Evolutionary conservation across 2,113 vertebrate species (phyloP), one percentile per base, ranked within the genome.

Genomic region (Cottus gobio): DNA sequence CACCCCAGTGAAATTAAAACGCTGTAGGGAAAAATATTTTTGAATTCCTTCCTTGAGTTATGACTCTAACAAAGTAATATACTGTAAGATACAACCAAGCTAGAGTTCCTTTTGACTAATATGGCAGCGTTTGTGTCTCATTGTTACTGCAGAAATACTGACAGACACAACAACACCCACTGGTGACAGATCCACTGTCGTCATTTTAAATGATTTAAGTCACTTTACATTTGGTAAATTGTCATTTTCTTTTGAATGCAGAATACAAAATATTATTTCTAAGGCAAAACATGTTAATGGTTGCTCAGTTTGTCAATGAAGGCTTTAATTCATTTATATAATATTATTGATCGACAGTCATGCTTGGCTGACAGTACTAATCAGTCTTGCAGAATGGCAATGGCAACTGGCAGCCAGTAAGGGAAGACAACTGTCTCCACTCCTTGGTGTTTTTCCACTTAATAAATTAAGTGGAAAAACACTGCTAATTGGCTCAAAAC

Each of bases 281-380:
- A 3, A 31, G 18, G 30, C n/a, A 66, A 22, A 48, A 66, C 46
- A 71, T 80, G 39, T 36, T 37, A 31, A 16, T 22, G 39, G 22
- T 34, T 64, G 15, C 12, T 50, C n/a, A 58, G 22, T 54, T 34
- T 80, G 18, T 61, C 18, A 31, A 20, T 67, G 39, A 26, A 67
- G 30, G 2, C 66, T 24, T 52, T 57, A 26, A 7, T 36, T 34
- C 0, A 69, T 56, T 46, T 69, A 68, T 75, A 16, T n/a, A 60
- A 30, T 60, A 50, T 44, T 79, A 63, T 57, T 42, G 67, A 34
- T 42, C 52, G 0, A 37, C 24, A 63, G 44, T 71, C 42, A 56
- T 70, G 50, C 65, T 39, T 67, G 42, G 34, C 20, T 70, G 63
- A 77, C 46, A 68, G 36, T 31, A 67, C 42, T 46, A 83, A 75